These are phyloP conservation scores for Rana temporaria DNA, from an alignment of 2,113 vertebrate species.

Conservation along the genomic window DNA sequence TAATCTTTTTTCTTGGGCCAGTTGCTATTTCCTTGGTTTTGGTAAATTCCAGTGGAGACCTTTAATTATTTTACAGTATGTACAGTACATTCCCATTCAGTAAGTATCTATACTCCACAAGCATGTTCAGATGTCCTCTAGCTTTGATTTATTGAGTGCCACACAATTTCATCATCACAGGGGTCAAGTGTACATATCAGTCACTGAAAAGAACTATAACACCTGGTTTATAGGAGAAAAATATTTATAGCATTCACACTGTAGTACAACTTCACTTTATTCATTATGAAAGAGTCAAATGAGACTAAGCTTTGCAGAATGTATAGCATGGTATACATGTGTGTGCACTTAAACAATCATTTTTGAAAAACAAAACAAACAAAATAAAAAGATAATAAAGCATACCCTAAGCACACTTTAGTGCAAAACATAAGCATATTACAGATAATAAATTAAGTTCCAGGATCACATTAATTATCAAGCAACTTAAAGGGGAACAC, in stretches of 20 bases:
- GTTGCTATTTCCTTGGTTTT: neutral
- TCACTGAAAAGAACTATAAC: conserved; percentile 13
- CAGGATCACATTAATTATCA: too few relatives aligned
- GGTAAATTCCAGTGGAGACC: neutral
- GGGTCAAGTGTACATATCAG: conserved; percentile 4
- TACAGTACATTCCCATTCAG: neutral
- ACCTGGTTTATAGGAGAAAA: conserved; percentile 19
- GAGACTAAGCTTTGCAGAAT: neutral
- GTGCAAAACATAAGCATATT: too few relatives aligned
- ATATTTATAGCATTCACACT: conserved; percentile 8
- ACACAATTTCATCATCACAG: conserved; percentile 9
- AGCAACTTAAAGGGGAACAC: too few relatives aligned
- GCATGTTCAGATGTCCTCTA: neutral
- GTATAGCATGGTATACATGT: neutral
- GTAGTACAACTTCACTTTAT: neutral
- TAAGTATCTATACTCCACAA: neutral
- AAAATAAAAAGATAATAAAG: too few relatives aligned
- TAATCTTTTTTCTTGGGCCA: too few relatives aligned
- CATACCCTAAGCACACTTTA: too few relatives aligned
- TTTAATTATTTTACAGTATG: conserved; percentile 24
- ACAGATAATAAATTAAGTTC: too few relatives aligned
- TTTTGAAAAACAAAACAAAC: too few relatives aligned
- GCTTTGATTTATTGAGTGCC: conserved; percentile 24
- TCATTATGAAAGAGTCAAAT: conserved; percentile 19
- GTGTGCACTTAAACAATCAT: neutral